These are phyloP conservation scores for Tetrao urogallus DNA, from an alignment of 2,113 vertebrate species.

Conservation along the genomic window DNA sequence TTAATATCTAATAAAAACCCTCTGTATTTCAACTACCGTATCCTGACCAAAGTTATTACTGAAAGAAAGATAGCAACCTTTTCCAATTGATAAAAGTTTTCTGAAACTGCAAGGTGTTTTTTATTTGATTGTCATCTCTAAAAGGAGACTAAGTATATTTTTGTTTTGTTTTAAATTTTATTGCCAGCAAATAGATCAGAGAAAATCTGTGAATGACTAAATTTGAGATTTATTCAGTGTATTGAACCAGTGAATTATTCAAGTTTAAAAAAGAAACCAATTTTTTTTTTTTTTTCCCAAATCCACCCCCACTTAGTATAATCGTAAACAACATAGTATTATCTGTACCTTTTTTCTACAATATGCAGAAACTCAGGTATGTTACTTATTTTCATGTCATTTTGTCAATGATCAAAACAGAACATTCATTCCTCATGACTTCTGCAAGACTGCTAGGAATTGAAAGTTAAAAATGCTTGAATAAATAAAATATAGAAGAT, in stretches of 20 bases:
- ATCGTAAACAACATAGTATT: slow-evolving; percentile 13
- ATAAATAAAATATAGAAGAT: slow-evolving; percentile 67
- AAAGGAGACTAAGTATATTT: slow-evolving; percentile 20
- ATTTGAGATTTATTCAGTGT: slow-evolving; percentile 36
- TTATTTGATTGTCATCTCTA: slow-evolving; percentile 27
- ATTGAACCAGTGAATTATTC: slow-evolving; percentile 60
- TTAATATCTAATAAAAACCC: slow-evolving; percentile 48
- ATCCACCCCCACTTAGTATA: background rate
- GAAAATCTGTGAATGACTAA: slow-evolving; percentile 28
- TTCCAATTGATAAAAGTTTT: background rate
- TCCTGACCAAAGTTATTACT: background rate
- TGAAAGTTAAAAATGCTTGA: slow-evolving; percentile 50
- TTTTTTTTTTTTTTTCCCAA: background rate
- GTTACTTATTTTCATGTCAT: slow-evolving; percentile 52
- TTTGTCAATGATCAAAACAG: slow-evolving; percentile 18
- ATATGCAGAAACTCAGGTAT: background rate
- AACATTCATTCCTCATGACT: slow-evolving; percentile 24
- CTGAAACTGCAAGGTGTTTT: background rate
- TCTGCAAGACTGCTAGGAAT: slow-evolving; percentile 56
- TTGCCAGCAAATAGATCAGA: slow-evolving; percentile 56
- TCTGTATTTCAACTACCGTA: slow-evolving; percentile 27
- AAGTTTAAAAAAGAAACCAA: background rate
- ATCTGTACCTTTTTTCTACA: background rate
- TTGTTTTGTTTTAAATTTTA: slow-evolving; percentile 31
- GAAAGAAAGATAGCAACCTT: background rate